Conservation (phyloP, 1,140 invertebrate species). For the Ceratitis capitata region DNA sequence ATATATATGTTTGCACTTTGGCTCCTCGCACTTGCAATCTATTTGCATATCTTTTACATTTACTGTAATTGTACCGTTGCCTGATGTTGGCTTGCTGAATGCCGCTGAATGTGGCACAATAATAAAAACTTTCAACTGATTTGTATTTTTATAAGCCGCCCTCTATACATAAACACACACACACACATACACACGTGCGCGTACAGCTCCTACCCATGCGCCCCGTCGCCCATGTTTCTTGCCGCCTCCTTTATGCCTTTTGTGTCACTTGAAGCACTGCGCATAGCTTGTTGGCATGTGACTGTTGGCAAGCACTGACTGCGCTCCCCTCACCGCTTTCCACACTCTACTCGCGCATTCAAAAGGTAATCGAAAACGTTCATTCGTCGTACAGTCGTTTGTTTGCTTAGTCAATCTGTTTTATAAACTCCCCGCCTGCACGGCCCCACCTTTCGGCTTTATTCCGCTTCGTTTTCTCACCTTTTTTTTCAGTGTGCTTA, state of each 20-base stretch:
- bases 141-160: conserved; percentile 1
- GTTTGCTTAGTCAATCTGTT: conserved; percentile 1
- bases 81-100: background rate
- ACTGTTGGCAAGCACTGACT: background rate
- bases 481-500: background rate
- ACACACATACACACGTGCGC: too few species aligned
- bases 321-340: too few species aligned
- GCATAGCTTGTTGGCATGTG: background rate
- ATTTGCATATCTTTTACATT: conserved; percentile 37
- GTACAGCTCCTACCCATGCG: too few species aligned
- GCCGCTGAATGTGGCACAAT: conserved; percentile 2
- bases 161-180: too few species aligned
- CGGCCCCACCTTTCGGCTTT: background rate
- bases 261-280: background rate
- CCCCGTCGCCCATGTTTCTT: background rate
- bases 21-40: background rate
- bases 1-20: background rate
- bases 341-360: background rate
- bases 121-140: conserved; percentile 33
- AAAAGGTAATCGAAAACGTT: conserved; percentile 34
- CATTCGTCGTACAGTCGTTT: conserved; percentile 15
- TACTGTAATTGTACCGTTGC: conserved; percentile 13
- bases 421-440: background rate
- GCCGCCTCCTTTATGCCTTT: background rate
- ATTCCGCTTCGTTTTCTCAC: conserved; percentile 15